Conservation (phyloP, 2,113 vertebrate species). For the Spea multiplicata region DNA sequence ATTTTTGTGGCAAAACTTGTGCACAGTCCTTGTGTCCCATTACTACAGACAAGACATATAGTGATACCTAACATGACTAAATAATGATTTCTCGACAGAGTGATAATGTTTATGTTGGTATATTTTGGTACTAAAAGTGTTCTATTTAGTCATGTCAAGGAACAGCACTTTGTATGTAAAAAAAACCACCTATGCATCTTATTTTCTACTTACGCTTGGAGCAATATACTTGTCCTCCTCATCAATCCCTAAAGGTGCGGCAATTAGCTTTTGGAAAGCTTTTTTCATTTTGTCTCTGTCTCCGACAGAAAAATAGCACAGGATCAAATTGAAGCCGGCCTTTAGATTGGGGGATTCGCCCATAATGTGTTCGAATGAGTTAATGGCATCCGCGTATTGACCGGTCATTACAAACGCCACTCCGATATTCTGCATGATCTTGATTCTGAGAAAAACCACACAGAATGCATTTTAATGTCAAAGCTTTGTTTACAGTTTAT, state of each 20-base stretch:
- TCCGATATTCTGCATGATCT: slow-evolving; percentile 98
- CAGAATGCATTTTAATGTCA: no score
- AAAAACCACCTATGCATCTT: background rate
- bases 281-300: slow-evolving; percentile 93
- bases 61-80: no score
- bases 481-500: no score
- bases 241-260: slow-evolving; percentile 83
- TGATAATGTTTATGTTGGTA: no score
- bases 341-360: slow-evolving; percentile 82
- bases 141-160: no score
- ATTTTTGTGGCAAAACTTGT: no score
- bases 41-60: no score
- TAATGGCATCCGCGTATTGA: slow-evolving; percentile 87
- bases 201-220: slow-evolving; percentile 72
- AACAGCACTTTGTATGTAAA: background rate
- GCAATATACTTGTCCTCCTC: slow-evolving; percentile 90
- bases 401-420: slow-evolving; percentile 87
- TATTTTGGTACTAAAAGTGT: no score
- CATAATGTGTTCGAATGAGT: slow-evolving; percentile 93
- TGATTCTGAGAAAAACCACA: slow-evolving; percentile 73
- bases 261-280: slow-evolving; percentile 89
- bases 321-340: slow-evolving; percentile 88
- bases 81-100: no score
- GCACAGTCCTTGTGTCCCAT: no score
- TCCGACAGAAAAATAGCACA: slow-evolving; percentile 88